Percentiles rank a stretch among this genome's conserved stretches.
These are phyloP conservation scores for Volucella inflata DNA, from an alignment of 2,888 invertebrate genomes.

Conservation along the genomic window DNA sequence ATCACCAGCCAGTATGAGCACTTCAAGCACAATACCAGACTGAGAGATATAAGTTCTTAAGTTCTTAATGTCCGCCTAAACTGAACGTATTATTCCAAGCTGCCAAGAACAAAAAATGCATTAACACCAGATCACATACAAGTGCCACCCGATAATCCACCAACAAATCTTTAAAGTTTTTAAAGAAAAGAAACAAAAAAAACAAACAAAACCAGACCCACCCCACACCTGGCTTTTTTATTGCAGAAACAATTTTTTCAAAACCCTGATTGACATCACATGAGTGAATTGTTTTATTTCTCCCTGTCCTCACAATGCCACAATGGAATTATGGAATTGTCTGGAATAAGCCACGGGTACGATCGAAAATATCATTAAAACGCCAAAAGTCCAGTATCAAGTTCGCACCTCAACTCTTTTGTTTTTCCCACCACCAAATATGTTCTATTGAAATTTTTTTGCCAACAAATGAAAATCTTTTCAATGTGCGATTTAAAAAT, in stretches of 20 bases:
- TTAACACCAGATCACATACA: slow-evolving; percentile 42
- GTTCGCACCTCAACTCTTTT: slow-evolving; percentile 56
- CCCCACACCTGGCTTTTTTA: slow-evolving; percentile 29
- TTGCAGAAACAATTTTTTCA: slow-evolving; percentile 35
- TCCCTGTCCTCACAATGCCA: slow-evolving; percentile 18
- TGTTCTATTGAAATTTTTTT: slow-evolving; percentile 1
- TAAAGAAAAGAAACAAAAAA: background rate
- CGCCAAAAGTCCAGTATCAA: slow-evolving; percentile 4
- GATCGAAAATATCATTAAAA: background rate
- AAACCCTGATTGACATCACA: slow-evolving; percentile 61
- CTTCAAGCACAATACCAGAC: slow-evolving; percentile 28
- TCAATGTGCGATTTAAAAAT: slow-evolving; percentile 31
- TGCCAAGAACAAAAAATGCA: slow-evolving; percentile 47
- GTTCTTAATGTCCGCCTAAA: slow-evolving; percentile 44
- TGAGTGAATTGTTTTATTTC: slow-evolving; percentile 60
- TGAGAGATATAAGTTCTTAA: slow-evolving; percentile 47
- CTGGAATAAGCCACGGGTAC: background rate
- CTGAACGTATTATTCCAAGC: slow-evolving; percentile 26
- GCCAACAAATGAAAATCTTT: background rate
- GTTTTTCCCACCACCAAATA: slow-evolving; percentile 7
- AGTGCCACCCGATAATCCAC: background rate
- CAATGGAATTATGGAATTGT: slow-evolving; percentile 26
- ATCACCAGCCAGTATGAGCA: slow-evolving; percentile 49
- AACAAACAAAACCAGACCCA: slow-evolving; percentile 42
- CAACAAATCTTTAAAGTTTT: slow-evolving; percentile 22